A percentile compares a stretch with the other conserved stretches of the same genome.
These are phyloP conservation scores for Sardina pilchardus DNA, from an alignment of 2,113 vertebrate species.

Conservation along the genomic window DNA sequence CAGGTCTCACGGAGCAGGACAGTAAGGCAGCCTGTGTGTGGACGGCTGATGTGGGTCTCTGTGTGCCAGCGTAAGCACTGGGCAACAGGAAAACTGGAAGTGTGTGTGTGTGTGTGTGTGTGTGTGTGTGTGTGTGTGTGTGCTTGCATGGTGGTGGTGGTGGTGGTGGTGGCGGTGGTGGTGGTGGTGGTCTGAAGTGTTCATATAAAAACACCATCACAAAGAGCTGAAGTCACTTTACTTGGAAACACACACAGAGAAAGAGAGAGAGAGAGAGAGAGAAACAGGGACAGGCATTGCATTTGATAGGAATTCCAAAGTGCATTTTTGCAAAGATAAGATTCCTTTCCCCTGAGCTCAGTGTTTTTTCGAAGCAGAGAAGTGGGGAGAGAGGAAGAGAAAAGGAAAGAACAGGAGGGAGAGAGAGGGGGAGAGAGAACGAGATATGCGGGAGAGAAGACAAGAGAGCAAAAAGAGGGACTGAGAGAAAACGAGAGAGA, in stretches of 20 bases:
- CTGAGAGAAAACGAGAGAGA: not conserved
- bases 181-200: not conserved
- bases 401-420: constrained; percentile 25
- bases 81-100: not conserved
- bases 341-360: constrained; percentile 66
- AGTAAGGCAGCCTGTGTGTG: not conserved
- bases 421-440: constrained; percentile 18
- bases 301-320: constrained; percentile 63
- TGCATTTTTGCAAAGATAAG: constrained; percentile 67
- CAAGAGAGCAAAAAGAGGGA: not conserved
- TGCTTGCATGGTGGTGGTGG: not conserved
- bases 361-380: constrained; percentile 47
- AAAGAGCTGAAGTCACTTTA: constrained; percentile 33
- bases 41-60: not conserved
- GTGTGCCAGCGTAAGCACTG: not conserved
- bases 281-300: constrained; percentile 57
- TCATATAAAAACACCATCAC: constrained; percentile 2
- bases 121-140: constrained; percentile 6
- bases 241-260: constrained; percentile 36
- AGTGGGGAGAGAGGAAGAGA: constrained; percentile 26
- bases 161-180: not conserved
- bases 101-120: constrained; percentile 6
- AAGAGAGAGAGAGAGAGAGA: constrained; percentile 33
- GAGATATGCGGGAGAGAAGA: not conserved
- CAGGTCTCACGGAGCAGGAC: not conserved